Percentiles rank a stretch among this genome's conserved stretches.
Conservation (phyloP, 2,113 vertebrate genomes). For the Sapayoa aenigma region DNA sequence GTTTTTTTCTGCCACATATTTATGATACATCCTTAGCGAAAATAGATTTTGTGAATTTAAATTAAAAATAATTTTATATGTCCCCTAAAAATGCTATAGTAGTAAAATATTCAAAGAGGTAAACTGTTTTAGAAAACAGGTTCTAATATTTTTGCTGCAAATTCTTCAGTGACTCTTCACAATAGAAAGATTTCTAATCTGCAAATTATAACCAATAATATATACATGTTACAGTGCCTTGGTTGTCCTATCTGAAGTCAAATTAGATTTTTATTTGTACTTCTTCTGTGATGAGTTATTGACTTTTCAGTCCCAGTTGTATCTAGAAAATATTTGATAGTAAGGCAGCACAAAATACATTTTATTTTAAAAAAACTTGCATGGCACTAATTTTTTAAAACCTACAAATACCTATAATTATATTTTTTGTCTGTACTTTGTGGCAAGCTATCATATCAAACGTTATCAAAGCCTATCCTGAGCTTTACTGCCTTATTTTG, state of each 20-base stretch:
- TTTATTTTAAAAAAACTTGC: neutral
- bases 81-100: neutral
- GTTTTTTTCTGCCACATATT: neutral
- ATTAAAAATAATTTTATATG: neutral
- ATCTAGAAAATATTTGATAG: neutral
- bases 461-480: neutral
- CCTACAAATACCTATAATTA: neutral
- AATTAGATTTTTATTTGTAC: neutral
- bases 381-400: neutral
- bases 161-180: neutral
- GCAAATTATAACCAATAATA: neutral
- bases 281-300: constrained; percentile 3
- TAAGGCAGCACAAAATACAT: neutral
- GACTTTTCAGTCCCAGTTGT: neutral
- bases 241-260: neutral
- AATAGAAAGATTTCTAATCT: neutral
- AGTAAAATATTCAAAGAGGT: neutral
- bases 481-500: neutral
- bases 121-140: neutral
- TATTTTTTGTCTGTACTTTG: neutral
- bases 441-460: neutral
- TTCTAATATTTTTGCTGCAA: neutral
- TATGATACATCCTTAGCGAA: neutral
- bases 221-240: neutral
- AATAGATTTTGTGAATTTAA: neutral